Base-by-base conservation (phyloP, 1,140 invertebrate genomes). In the Brachystomella parvula region DNA sequence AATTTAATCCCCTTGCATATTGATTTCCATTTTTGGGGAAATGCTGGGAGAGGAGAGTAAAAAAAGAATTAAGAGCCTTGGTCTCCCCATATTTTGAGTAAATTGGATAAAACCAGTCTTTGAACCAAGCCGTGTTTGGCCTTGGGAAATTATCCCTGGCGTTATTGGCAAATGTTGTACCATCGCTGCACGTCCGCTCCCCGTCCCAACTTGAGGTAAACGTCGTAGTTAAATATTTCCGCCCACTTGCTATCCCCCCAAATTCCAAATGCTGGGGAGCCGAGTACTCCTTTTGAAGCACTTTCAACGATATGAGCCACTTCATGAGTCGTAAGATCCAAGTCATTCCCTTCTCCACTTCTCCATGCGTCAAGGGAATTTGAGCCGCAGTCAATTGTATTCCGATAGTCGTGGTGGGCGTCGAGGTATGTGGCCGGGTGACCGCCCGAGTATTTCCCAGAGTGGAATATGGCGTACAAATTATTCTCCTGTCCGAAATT, bases 151-250 rank as follows among this genome's bases (percentile, higher is more conserved):
- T 66, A 15, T 71, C 64, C 12, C 61, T 30, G n/a, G n/a, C 12
- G 21, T 33, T 49, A 15, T 67, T 64, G 1, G 65, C 28, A 49
- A 68, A 57, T 24, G 6, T 47, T 60, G 29, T 56, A 67, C 69
- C 71, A 73, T 47, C 67, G 31, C 12, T 33, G n/a, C 1, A 53
- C 65, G 12, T 70, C 66, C 2, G n/a, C 32, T 1, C 9, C 29
- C 21, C 39, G 39, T 59, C 69, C 69, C 1, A 73, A 24, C 6
- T 39, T 30, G 15, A 47, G 28, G 35, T 73, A 73, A 9, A 66
- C 68, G 30, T 73, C 71, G 63, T 64, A 70, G n/a, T 66, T 73
- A 33, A 73, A 73, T 28, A 73, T 73, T 56, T 70, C 68, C 0
- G 68, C 66, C 68, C 68, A 73, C 49, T 70, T 65, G 35, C 66